A percentile compares a stretch with the other conserved stretches of the same genome.
These are phyloP conservation scores for Babylonia areolata DNA, from an alignment of 1,140 invertebrate genomes.

Conservation along the genomic window DNA sequence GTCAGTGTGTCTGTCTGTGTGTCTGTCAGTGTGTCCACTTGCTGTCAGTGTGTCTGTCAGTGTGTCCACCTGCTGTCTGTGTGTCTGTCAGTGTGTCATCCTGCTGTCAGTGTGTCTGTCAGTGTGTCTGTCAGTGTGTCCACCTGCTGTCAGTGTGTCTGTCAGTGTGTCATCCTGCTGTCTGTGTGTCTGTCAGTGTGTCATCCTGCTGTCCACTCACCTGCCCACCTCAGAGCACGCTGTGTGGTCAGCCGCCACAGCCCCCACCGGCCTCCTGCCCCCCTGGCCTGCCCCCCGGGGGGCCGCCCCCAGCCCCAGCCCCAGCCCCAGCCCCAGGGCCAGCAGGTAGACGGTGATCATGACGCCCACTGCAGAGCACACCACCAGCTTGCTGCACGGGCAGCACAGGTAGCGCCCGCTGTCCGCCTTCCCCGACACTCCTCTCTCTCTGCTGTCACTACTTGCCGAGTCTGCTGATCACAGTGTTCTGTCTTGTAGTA, in stretches of 20 bases:
- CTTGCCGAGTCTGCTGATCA: too few relatives aligned
- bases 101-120: too few relatives aligned
- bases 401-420: not conserved
- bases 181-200: too few relatives aligned
- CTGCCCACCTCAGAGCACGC: slow-evolving; percentile 41
- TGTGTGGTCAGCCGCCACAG: slow-evolving; percentile 41
- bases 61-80: too few relatives aligned
- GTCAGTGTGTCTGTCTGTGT: too few relatives aligned
- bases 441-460: not conserved
- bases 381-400: slow-evolving; percentile 6
- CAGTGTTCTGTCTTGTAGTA: too few relatives aligned
- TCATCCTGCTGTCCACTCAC: not conserved
- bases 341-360: slow-evolving; percentile 9
- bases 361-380: slow-evolving; percentile 20
- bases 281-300: too few relatives aligned
- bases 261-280: slow-evolving; percentile 19
- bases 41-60: too few relatives aligned
- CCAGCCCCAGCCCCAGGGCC: slow-evolving; percentile 33
- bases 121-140: too few relatives aligned
- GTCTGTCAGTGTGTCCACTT: too few relatives aligned
- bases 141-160: too few relatives aligned
- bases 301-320: not conserved
- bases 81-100: too few relatives aligned
- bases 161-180: not conserved
- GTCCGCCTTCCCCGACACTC: not conserved